A percentile compares a stretch with the other conserved stretches of the same genome.
Conservation (phyloP, 2,113 vertebrate species). For the Vulpes vulpes region DNA sequence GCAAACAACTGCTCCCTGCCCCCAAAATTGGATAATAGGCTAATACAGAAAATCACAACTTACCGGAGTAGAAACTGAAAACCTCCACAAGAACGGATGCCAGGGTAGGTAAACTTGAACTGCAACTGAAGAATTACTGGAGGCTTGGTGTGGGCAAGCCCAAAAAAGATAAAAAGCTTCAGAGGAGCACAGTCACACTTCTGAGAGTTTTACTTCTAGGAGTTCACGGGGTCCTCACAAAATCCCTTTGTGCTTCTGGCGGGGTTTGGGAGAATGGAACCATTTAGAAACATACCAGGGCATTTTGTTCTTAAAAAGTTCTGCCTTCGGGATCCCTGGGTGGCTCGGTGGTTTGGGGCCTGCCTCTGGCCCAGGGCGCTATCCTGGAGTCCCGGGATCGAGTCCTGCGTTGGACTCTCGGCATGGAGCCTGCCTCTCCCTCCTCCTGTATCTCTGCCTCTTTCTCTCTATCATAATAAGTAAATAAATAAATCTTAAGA, state of each 20-base stretch:
- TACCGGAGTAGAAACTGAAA: not conserved
- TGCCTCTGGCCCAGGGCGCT: too few species aligned
- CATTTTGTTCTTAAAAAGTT: not conserved
- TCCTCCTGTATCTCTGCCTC: too few species aligned
- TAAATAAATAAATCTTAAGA: too few species aligned
- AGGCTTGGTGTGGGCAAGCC: not conserved
- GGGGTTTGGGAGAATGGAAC: not conserved
- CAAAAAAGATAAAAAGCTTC: not conserved
- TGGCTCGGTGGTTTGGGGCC: too few species aligned
- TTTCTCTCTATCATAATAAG: too few species aligned
- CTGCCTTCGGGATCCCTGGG: not conserved
- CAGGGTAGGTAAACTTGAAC: not conserved
- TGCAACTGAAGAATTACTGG: not conserved
- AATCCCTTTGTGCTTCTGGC: not conserved
- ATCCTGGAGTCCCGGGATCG: too few species aligned
- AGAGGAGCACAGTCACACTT: not conserved
- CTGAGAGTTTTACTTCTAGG: not conserved
- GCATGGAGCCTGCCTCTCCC: too few species aligned
- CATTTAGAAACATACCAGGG: not conserved
- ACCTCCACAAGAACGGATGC: not conserved
- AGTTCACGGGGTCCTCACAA: not conserved
- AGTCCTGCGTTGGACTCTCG: too few species aligned
- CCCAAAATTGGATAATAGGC: not conserved
- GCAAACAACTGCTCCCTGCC: not conserved
- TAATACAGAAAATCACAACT: not conserved